Percentiles rank a stretch among this genome's conserved stretches.
Conservation (phyloP, 2,888 invertebrate species). For the Cinara cedri region DNA sequence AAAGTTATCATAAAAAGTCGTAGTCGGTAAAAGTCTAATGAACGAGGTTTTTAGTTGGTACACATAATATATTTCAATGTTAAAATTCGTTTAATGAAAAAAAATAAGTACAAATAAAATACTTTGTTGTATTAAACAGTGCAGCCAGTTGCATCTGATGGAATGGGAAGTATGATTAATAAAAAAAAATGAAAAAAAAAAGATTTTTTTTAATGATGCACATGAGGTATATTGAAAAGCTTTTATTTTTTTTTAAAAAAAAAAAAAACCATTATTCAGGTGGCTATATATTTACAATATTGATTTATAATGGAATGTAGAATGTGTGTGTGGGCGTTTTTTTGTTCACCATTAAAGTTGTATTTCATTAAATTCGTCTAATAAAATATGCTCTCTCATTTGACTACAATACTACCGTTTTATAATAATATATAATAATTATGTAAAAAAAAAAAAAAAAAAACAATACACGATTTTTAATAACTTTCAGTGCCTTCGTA, state of each 20-base stretch:
- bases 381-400: background rate
- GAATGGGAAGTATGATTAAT: background rate
- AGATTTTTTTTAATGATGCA: background rate
- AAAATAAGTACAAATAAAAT: too few relatives aligned
- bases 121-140: too few relatives aligned
- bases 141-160: too few relatives aligned
- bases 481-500: too few relatives aligned
- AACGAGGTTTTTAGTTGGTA: too few relatives aligned
- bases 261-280: background rate
- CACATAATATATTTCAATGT: too few relatives aligned
- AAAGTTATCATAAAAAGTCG: too few relatives aligned
- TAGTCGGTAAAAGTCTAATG: background rate
- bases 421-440: too few relatives aligned
- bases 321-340: background rate
- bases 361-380: slow-evolving; percentile 16
- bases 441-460: too few relatives aligned
- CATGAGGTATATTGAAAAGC: background rate
- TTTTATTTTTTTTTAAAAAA: background rate
- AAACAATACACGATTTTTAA: too few relatives aligned
- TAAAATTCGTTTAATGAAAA: too few relatives aligned
- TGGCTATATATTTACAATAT: background rate
- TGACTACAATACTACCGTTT: too few relatives aligned
- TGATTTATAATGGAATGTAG: slow-evolving; percentile 8
- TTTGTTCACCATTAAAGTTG: background rate
- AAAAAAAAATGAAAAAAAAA: slow-evolving; percentile 26